Base-by-base conservation (phyloP, 2,888 invertebrate genomes). In the Lomographa bimaculata region DNA sequence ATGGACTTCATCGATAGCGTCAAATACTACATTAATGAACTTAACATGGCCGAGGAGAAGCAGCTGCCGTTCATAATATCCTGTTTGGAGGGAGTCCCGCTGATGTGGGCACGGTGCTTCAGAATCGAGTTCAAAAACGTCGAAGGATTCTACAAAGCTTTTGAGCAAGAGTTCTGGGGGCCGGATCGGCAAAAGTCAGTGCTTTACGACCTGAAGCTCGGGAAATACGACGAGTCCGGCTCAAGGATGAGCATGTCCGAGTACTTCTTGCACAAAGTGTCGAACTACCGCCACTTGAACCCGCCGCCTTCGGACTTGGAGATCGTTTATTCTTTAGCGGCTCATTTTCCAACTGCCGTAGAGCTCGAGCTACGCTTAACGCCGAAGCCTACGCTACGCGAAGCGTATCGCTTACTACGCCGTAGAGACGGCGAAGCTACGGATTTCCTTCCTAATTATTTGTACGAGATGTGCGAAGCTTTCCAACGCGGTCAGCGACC, bases 401-500 rank as follows among this genome's bases (percentile, higher is more conserved):
- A 87, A 50, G 86, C 89, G 20, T 89, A 89, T 56, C 77, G 79
- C 27, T 62, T 84, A 56, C 76, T 89, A 34, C 80, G 86, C 11
- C 83, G 89, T 35, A 76, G 86, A 54, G 87, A 89, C 54, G 85
- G 86, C 30, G 86, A 85, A 41, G 59, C 78, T 20, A 66, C 77
- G 8, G 86, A 89, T 53, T 87, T 81, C 58, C 64, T 89, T 43
- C 89, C 89, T 29, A 89, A 89, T 62, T 89, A 89, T 57, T 71
- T 89, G 58, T 89, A 79, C 59, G 89, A 89, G 62, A 89, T 89
- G 89, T 89, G 89, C 50, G 89, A 87, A 50, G 80, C 83, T 10
- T 89, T 81, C 47, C 89, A 89, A 50, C 76, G 79, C 28, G 86
- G 86, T 7, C 76, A 76, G 37, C 69, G 75, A 29, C 79, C 86